Evolutionary conservation across 2,113 vertebrate genomes (phyloP).

Genomic region (Ctenodactylus gundi): DNA sequence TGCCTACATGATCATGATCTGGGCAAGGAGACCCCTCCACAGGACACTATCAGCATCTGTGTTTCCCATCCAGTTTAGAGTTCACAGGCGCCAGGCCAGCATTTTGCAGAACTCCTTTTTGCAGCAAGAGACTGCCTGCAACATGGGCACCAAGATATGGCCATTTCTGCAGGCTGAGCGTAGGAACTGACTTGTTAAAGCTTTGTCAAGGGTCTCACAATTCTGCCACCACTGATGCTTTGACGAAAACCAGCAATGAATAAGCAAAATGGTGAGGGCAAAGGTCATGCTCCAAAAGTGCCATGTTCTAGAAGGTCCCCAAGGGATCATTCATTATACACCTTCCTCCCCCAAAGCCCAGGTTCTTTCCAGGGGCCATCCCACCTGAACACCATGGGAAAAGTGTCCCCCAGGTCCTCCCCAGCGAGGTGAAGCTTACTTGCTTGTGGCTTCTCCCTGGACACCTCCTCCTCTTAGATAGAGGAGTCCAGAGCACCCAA

Average conservation of each 20-base stretch:
- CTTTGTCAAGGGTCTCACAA: background rate
- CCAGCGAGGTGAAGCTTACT: background rate
- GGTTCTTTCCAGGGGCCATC: background rate
- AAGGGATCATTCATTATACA: fast-evolving
- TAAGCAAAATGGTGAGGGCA: background rate
- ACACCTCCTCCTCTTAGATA: background rate
- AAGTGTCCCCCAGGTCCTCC: background rate
- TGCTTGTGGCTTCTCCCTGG: too few species aligned
- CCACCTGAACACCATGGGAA: background rate
- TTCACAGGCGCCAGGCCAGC: background rate
- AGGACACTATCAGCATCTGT: background rate
- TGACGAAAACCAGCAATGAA: background rate
- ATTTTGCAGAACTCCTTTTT: background rate
- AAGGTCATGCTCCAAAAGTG: fast-evolving
- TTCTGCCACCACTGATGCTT: background rate
- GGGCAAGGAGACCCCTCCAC: background rate
- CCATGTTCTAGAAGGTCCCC: background rate
- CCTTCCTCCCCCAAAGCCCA: background rate
- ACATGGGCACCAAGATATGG: background rate
- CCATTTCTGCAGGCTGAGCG: background rate
- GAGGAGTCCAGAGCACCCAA: background rate
- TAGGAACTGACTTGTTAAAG: background rate
- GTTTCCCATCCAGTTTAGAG: background rate
- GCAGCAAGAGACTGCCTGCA: background rate
- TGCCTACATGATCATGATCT: fast-evolving